phyloP scores from a whole-genome alignment of 2,113 vertebrate genomes.

The Scomber japonicus region DNA sequence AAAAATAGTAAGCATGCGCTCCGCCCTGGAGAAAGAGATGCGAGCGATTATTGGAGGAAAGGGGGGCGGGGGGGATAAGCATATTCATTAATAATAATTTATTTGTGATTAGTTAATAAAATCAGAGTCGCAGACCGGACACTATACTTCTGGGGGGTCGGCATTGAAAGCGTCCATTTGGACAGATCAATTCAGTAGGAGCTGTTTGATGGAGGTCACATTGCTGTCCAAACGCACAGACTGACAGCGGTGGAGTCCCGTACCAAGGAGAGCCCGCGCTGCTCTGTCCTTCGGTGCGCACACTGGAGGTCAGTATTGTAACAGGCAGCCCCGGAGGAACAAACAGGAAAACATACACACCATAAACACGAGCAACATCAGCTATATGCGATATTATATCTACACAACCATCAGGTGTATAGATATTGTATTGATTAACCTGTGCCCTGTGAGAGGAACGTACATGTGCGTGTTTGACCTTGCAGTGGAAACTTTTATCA shows the following conservation, averaged over 20 bases:
- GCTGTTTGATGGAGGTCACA: conserved; percentile 26
- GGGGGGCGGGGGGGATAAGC: neutral
- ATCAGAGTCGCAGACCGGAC: neutral
- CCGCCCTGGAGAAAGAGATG: conserved; percentile 55
- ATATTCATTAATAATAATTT: neutral
- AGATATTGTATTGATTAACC: neutral
- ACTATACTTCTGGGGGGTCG: neutral
- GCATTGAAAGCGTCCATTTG: neutral
- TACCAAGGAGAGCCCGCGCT: conserved; percentile 1
- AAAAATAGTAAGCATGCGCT: conserved; percentile 57
- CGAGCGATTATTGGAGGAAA: conserved; percentile 5
- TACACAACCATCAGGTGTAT: neutral
- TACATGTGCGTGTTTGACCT: conserved; percentile 1
- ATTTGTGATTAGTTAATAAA: neutral
- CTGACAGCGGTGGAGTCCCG: conserved; percentile 30
- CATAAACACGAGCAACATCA: neutral
- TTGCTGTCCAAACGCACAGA: conserved; percentile 28
- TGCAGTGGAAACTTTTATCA: conserved; percentile 8
- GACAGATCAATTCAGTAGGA: neutral
- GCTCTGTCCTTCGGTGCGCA: conserved; percentile 53
- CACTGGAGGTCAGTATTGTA: conserved; percentile 84
- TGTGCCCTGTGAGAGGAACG: neutral
- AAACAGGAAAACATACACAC: neutral
- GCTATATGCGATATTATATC: neutral
- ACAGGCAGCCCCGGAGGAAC: conserved; percentile 54